Percentiles rank a stretch among this genome's conserved stretches.
Evolutionary conservation across 1,140 invertebrate genomes (phyloP).

Genomic region (Tetraneura akinire): DNA sequence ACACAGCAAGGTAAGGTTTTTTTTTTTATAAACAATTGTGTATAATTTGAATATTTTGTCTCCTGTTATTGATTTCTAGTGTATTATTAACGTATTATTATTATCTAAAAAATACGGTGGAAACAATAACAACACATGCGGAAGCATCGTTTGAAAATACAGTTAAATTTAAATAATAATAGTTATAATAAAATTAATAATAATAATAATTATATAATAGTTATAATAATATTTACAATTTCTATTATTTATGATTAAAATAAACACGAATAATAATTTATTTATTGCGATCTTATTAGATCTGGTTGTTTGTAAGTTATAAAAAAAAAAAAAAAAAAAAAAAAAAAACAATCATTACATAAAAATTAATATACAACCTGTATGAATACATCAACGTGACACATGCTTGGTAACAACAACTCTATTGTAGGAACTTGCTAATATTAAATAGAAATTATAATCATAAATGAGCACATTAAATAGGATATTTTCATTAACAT

Average conservation of each 20-base stretch:
- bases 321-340: neutral
- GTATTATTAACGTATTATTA: neutral
- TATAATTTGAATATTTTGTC: constrained; percentile 21
- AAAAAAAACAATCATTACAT: constrained; percentile 34
- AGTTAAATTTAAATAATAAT: neutral
- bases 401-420: constrained; percentile 44
- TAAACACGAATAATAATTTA: neutral
- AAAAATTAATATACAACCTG: constrained; percentile 34
- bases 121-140: constrained; percentile 40
- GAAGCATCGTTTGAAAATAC: constrained; percentile 34
- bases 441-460: constrained; percentile 23
- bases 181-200: constrained; percentile 19
- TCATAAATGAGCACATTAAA: neutral
- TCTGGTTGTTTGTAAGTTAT: constrained; percentile 20
- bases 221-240: constrained; percentile 43
- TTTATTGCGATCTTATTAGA: constrained; percentile 46
- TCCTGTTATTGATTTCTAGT: neutral
- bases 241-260: constrained; percentile 39
- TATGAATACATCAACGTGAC: constrained; percentile 31
- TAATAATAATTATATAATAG: constrained; percentile 30
- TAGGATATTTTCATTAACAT: neutral
- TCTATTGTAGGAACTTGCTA: constrained; percentile 33
- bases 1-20: neutral
- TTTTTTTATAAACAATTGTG: constrained; percentile 9
- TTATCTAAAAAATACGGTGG: constrained; percentile 5